Conservation (phyloP, 2,797 vertebrate species). For the Dendrocincla fuliginosa region DNA sequence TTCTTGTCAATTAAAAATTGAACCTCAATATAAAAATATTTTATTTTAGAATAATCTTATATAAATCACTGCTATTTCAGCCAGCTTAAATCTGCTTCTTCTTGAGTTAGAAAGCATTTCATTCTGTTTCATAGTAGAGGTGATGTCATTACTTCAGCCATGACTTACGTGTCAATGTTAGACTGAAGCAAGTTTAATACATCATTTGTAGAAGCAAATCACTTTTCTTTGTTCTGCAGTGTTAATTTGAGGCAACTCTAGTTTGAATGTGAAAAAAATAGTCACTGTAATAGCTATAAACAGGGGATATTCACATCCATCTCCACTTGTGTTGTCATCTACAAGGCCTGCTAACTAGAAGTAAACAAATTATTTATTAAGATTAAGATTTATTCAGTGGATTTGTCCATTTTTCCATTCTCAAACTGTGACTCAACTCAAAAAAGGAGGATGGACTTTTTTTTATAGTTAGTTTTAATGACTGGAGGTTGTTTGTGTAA, state of each 20-base stretch:
- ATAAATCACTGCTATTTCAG: neutral
- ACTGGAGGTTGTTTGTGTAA: conserved; percentile 40
- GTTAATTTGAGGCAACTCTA: neutral
- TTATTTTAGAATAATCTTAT: neutral
- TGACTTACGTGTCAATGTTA: neutral
- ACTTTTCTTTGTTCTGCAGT: neutral
- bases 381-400: neutral
- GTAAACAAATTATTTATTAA: neutral
- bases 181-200: neutral
- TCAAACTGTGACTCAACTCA: neutral
- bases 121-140: neutral
- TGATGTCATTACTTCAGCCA: neutral
- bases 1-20: neutral
- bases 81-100: neutral
- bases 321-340: neutral
- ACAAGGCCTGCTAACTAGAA: neutral
- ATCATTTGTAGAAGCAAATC: neutral
- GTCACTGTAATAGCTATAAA: neutral
- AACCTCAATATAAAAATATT: neutral
- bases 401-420: neutral
- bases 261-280: neutral
- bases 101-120: neutral
- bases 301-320: neutral
- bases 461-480: neutral
- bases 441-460: neutral